Evolutionary conservation across 2,113 vertebrate genomes (phyloP).

Genomic region (Saccopteryx leptura): DNA sequence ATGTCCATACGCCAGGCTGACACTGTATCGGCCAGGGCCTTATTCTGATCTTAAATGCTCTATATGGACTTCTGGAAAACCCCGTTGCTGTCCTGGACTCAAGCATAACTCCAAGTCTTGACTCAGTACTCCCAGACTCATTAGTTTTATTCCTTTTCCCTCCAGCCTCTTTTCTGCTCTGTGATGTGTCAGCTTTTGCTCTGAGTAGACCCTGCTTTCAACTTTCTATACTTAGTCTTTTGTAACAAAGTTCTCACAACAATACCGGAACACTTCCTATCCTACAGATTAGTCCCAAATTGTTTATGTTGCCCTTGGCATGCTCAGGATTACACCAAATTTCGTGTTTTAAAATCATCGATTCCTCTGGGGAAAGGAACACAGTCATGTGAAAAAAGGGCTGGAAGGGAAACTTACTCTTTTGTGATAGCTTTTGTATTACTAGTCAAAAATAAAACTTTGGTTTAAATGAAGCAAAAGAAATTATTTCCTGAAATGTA

Average conservation of each 20-base stretch:
- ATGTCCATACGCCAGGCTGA: too few relatives aligned
- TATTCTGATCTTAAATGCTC: not conserved
- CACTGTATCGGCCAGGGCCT: not conserved
- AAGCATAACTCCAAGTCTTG: not conserved
- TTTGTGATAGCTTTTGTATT: not conserved
- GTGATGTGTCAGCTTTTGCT: not conserved
- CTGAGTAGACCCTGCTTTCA: not conserved
- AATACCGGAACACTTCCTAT: not conserved
- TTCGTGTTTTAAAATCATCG: not conserved
- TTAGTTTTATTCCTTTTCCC: not conserved
- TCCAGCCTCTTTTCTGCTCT: not conserved
- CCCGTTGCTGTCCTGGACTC: not conserved
- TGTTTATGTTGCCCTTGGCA: not conserved
- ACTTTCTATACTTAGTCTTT: not conserved
- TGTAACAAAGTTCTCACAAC: not conserved
- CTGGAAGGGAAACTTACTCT: not conserved
- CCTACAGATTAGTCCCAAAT: not conserved
- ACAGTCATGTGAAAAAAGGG: not conserved
- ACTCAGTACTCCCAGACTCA: not conserved
- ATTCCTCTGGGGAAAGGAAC: not conserved
- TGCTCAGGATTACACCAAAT: not conserved
- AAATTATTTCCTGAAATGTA: not conserved
- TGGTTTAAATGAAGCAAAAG: constrained; percentile 19
- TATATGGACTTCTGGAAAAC: not conserved
- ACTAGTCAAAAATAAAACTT: not conserved